Base-by-base conservation (phyloP, 2,113 vertebrate genomes). In the Zosterops hypoxanthus region DNA sequence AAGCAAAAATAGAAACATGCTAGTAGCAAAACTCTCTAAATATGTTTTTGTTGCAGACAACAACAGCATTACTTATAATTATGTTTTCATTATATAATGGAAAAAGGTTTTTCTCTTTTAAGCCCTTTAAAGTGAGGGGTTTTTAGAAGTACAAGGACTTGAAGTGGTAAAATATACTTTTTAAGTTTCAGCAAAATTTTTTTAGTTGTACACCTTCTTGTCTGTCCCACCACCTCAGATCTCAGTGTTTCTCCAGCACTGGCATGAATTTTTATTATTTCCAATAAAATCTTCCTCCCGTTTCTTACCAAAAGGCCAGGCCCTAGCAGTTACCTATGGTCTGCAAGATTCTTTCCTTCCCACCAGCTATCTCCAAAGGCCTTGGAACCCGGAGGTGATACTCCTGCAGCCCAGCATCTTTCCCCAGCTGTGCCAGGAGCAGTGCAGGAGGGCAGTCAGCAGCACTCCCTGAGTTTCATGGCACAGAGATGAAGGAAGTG, bases 381-480 rank as follows among this genome's bases (percentile, higher is more conserved):
- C 53, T n/a, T 23, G 11, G 53, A 28, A 65, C 49, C 19, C 25
- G 44, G 17, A 65, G 36, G 23, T 8, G 24, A 10, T 16, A 31
- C 12, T 52, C 26, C 26, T 79, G 34, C 70, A 66, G 65, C 15
- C 34, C 4, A 22, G 31, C 39, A 25, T 8, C 60, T 29, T 46
- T 39, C 34, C 24, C 59, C 34, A 71, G 76, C 76, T 60, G 57
- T 3, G 2, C 29, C 2, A 10, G 60, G 42, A 86, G 60, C 31
- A 76, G 60, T 0, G 0, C 36, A 31, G 39, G 0, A 26, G n/a
- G 33, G 34, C 47, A 34, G 5, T 22, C 61, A 56, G 5, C 23
- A 44, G 44, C 24, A 26, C 47, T 59, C 31, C 8, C 28, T 6
- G 42, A 9, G 59, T 31, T 91, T 63, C 52, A 23, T 66, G 69